phyloP scores from a whole-genome alignment of 2,113 vertebrate species.

The Zingel zingel region DNA sequence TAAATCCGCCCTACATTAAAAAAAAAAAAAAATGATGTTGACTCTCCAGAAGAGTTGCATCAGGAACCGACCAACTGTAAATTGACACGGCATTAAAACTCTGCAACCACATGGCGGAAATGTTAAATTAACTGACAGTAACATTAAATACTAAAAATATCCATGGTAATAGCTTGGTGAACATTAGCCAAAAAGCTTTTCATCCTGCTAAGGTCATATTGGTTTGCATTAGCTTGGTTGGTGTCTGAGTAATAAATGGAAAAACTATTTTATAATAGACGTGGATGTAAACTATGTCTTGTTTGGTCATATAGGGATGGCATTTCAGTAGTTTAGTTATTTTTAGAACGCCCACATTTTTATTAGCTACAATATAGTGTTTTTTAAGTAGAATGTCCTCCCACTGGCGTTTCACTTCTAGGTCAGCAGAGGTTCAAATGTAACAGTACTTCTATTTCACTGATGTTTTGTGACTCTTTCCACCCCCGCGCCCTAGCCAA shows the following conservation, averaged over 20 bases:
- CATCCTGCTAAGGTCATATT: conserved; percentile 10
- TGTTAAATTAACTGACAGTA: conserved; percentile 29
- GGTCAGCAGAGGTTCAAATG: background rate
- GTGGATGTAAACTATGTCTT: background rate
- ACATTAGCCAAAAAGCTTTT: conserved; percentile 46
- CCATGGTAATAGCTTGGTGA: conserved; percentile 34
- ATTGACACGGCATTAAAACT: background rate
- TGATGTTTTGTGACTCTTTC: conserved; percentile 24
- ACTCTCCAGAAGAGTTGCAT: background rate
- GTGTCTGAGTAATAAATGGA: conserved; percentile 14
- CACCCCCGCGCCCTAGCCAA: conserved; percentile 51
- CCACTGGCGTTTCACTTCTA: background rate
- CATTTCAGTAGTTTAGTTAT: background rate
- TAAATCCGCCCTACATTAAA: background rate
- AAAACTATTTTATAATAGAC: conserved; percentile 12
- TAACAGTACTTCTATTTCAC: conserved; percentile 5
- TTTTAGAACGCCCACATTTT: background rate
- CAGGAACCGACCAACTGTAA: conserved; percentile 2
- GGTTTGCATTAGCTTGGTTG: conserved; percentile 43
- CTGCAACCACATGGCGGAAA: conserved; percentile 6
- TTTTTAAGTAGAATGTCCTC: background rate
- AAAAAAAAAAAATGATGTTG: background rate
- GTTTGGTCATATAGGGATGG: background rate
- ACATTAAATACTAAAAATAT: conserved; percentile 47
- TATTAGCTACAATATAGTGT: background rate